Conservation (phyloP, 2,888 invertebrate species). For the Lithosia quadra region DNA sequence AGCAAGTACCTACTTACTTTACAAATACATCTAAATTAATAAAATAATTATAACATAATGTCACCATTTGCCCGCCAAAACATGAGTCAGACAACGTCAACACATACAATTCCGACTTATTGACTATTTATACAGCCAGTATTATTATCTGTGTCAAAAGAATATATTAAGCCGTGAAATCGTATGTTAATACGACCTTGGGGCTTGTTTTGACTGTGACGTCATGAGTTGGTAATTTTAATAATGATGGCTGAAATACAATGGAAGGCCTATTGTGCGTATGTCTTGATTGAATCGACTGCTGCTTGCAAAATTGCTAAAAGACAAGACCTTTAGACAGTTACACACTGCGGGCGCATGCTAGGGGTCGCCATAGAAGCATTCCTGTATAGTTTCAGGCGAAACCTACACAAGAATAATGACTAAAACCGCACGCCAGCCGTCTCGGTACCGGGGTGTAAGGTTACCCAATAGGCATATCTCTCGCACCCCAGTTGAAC, state of each 20-base stretch:
- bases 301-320: background rate
- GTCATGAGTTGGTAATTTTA: background rate
- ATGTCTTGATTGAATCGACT: too few relatives aligned
- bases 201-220: background rate
- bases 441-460: too few relatives aligned
- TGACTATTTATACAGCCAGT: background rate
- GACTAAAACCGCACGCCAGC: too few relatives aligned
- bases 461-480: too few relatives aligned
- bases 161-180: background rate
- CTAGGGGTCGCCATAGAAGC: too few relatives aligned
- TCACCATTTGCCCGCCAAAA: slow-evolving; percentile 34
- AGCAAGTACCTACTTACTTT: background rate
- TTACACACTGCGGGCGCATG: too few relatives aligned
- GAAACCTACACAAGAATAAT: too few relatives aligned
- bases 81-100: slow-evolving; percentile 33
- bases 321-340: background rate
- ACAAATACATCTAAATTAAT: background rate
- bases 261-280: background rate
- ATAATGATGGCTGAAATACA: background rate
- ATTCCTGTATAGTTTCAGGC: too few relatives aligned
- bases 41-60: slow-evolving; percentile 26
- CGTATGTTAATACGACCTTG: slow-evolving; percentile 1
- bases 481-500: too few relatives aligned
- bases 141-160: slow-evolving; percentile 1
- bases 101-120: background rate